A percentile compares a stretch with the other conserved stretches of the same genome.
phyloP scores from a whole-genome alignment of 2,797 vertebrate species.

The Artibeus lituratus region DNA sequence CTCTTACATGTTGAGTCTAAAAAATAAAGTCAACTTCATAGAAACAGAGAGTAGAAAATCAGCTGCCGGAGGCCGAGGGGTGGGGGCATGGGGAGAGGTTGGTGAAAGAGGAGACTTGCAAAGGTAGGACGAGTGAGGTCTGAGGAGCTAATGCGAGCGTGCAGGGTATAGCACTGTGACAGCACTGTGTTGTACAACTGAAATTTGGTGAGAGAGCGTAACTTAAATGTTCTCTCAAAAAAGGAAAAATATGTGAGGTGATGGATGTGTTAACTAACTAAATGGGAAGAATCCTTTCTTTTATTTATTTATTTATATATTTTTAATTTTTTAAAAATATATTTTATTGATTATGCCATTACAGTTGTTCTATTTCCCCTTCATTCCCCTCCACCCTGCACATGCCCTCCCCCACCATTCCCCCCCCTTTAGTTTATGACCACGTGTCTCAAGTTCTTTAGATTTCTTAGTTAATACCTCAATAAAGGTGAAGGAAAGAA shows the following conservation, averaged over 20 bases:
- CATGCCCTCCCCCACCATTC: no score
- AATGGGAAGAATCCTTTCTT: not conserved
- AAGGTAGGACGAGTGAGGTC: not conserved
- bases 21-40: not conserved
- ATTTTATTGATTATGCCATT: no score
- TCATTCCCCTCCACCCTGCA: no score
- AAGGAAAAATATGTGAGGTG: not conserved
- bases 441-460: no score
- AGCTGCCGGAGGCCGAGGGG: not conserved
- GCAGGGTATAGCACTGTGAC: not conserved
- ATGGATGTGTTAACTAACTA: not conserved
- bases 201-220: not conserved
- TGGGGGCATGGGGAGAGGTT: not conserved
- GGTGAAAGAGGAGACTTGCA: not conserved
- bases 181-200: not conserved
- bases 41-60: not conserved
- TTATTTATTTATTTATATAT: no score
- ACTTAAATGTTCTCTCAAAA: not conserved
- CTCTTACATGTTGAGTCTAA: not conserved
- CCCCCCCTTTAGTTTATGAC: no score
- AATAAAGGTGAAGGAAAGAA: not conserved
- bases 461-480: not conserved
- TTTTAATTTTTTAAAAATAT: no score
- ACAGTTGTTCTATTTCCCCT: no score
- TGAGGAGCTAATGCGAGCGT: not conserved